phyloP scores from a whole-genome alignment of 2,797 vertebrate genomes.

The Danio choprae region DNA sequence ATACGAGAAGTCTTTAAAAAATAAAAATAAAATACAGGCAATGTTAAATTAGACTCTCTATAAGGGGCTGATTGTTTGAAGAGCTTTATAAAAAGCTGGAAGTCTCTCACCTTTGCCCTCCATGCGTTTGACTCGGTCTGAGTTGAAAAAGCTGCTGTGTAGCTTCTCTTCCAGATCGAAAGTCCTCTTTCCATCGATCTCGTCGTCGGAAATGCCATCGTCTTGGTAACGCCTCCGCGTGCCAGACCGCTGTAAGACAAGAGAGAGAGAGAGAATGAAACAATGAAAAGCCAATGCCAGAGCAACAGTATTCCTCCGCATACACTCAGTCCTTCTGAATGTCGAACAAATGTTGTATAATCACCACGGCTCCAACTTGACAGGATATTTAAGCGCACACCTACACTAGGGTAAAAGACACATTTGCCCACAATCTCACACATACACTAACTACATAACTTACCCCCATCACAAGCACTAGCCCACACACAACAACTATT shows the following conservation, averaged over 20 bases:
- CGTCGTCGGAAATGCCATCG: slow-evolving; percentile 96
- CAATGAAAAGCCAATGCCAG: not conserved
- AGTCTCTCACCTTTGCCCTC: slow-evolving; percentile 90
- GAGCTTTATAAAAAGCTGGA: not conserved
- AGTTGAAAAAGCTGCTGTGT: slow-evolving; percentile 87
- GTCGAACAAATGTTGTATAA: slow-evolving; percentile 11
- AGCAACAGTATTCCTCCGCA: not conserved
- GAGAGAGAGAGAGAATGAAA: not conserved
- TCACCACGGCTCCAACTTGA: not conserved
- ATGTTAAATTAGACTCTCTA: not conserved
- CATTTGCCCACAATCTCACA: slow-evolving; percentile 13
- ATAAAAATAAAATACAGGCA: not conserved
- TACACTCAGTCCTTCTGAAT: not conserved
- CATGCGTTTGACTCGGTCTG: slow-evolving; percentile 89
- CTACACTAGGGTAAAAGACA: slow-evolving; percentile 5
- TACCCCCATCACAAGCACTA: not conserved
- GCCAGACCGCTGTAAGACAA: slow-evolving; percentile 84
- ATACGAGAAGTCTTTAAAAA: slow-evolving; percentile 86
- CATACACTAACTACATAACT: not conserved
- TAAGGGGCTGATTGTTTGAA: not conserved
- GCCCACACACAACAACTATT: slow-evolving; percentile 17
- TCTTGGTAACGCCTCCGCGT: slow-evolving; percentile 94
- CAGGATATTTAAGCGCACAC: slow-evolving; percentile 1
- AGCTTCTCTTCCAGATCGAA: slow-evolving; percentile 97
- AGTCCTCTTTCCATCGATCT: slow-evolving; percentile 95